These are phyloP conservation scores for Mareca strepera DNA, from an alignment of 2,797 vertebrate genomes.

Conservation along the genomic window DNA sequence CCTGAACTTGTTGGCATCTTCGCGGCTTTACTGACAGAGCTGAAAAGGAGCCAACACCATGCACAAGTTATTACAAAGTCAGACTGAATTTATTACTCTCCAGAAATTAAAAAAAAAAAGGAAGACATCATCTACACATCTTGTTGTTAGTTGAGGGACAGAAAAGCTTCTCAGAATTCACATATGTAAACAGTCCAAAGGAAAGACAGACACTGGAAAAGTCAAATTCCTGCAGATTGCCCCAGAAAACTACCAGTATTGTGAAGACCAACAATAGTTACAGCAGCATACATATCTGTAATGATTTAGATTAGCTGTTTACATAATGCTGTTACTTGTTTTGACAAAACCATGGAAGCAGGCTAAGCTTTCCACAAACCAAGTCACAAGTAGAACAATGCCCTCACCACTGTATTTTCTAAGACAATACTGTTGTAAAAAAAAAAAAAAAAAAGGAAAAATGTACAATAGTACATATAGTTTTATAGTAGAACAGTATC, in stretches of 20 bases:
- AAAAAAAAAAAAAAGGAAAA: not conserved
- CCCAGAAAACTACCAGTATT: not conserved
- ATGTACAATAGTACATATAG: conserved; percentile 71
- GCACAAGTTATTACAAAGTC: conserved; percentile 60
- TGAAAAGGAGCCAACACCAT: conserved; percentile 38
- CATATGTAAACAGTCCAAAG: conserved; percentile 38
- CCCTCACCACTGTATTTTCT: conserved; percentile 23
- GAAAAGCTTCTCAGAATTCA: conserved; percentile 35
- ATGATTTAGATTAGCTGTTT: not conserved
- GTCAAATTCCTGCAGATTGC: conserved; percentile 23
- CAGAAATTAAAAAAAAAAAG: conserved; percentile 64
- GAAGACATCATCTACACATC: conserved; percentile 26
- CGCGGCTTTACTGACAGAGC: not conserved
- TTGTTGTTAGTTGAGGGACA: conserved; percentile 51
- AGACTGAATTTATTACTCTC: conserved; percentile 67
- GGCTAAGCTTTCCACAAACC: not conserved
- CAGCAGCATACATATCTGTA: conserved; percentile 27
- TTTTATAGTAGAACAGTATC: conserved; percentile 46
- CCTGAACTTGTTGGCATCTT: rapidly evolving
- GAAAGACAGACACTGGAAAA: conserved; percentile 37
- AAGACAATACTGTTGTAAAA: conserved; percentile 43
- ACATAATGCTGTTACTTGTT: conserved; percentile 15
- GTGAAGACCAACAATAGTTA: conserved; percentile 26
- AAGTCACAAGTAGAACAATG: not conserved
- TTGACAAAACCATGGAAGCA: not conserved